Evolutionary conservation across 2,888 invertebrate species (phyloP), one percentile per base, ranked within the genome.

Genomic region (Drosophila algonquin): DNA sequence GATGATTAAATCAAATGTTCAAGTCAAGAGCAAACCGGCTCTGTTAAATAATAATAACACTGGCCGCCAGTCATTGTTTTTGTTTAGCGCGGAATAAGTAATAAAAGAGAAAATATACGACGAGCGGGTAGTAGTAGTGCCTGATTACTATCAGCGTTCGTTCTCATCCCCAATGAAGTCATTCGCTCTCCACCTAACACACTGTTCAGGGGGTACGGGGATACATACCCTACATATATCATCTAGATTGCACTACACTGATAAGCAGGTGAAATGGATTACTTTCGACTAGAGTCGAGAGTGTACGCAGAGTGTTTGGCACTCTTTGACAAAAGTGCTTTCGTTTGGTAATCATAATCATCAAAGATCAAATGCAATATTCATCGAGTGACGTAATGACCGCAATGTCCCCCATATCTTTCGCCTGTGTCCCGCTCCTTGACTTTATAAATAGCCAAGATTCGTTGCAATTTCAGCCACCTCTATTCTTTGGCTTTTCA

Each of bases 11-110:
- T 80, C 75, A 77, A 75, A 75, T 57, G 70, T 54, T 67, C 63
- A 69, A 59, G 75, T 84, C 79, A 84, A 84, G 71, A 79, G 79
- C 84, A 83, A 84, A 88, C 87, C 84, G 87, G 83, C 87, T 84
- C 71, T 45, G 81, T 65, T 80, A 79, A 83, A 72, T 80, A 81
- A 86, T 81, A 71, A 71, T 45, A 80, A 55, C 56, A 67, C 67
- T 50, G 69, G 40, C 51, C 35, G 9, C 10, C 46, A 30, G n/a
- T 18, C 30, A 35, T 44, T 14, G 54, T 47, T 18, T 16, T 63
- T 78, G 72, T 54, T 79, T 54, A 57, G 63, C 44, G 69, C 79
- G 55, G 35, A 65, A 45, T 18, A 24, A 47, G 63, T 54, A 71
- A 52, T 58, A 54, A 58, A 59, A 67, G 63, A 45, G 51, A 52